Evolutionary conservation across 2,888 invertebrate species (phyloP).

Genomic region (Hedya salicella): DNA sequence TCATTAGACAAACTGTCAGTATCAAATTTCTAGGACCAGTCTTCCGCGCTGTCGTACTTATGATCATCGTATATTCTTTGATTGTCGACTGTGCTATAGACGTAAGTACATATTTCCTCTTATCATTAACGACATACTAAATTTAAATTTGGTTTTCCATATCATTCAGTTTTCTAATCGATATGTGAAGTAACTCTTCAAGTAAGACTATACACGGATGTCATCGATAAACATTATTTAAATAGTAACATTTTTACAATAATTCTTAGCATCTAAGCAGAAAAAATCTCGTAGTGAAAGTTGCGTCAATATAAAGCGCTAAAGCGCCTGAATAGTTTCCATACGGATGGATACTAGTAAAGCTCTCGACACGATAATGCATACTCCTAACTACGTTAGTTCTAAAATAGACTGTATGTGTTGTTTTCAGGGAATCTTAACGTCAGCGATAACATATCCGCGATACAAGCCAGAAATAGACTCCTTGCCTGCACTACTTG

Average conservation of each 20-base stretch:
- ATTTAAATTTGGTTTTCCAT: too few species aligned
- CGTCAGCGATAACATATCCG: constrained; percentile 74
- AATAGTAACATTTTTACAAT: too few species aligned
- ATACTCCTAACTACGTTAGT: neutral
- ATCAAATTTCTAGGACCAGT: constrained; percentile 69
- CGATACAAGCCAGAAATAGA: constrained; percentile 67
- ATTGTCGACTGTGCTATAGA: constrained; percentile 76
- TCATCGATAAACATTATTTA: too few species aligned
- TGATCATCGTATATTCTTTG: constrained; percentile 72
- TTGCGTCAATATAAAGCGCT: too few species aligned
- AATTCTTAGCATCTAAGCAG: too few species aligned
- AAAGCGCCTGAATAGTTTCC: too few species aligned
- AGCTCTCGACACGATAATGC: neutral
- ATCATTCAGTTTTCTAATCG: too few species aligned
- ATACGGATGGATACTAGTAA: neutral
- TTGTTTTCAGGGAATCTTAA: constrained; percentile 73
- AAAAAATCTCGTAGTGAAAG: too few species aligned
- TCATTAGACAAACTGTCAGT: constrained; percentile 74
- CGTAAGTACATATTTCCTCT: constrained; percentile 62
- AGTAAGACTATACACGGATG: too few species aligned
- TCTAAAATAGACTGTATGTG: constrained; percentile 39
- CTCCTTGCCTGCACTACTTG: constrained; percentile 58
- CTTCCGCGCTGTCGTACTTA: constrained; percentile 64
- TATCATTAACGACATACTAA: neutral
- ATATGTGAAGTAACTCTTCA: too few species aligned